These are phyloP conservation scores for Chironomus tepperi DNA, from an alignment of 1,140 invertebrate species.

Conservation along the genomic window DNA sequence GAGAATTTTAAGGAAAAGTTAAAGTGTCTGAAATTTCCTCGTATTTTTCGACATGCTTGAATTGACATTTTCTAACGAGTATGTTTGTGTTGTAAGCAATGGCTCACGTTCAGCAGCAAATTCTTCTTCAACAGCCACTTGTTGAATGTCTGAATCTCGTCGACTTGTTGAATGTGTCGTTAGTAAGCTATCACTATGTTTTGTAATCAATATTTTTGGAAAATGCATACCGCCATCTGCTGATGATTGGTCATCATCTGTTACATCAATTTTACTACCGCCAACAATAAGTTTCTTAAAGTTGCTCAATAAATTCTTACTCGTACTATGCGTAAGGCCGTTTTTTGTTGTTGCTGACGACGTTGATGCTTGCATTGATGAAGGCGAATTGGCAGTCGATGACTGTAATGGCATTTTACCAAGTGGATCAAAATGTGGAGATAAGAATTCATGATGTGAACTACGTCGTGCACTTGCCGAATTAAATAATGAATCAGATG, in stretches of 20 bases:
- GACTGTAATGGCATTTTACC: background rate
- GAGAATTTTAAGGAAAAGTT: background rate
- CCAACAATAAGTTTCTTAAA: background rate
- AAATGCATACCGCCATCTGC: background rate
- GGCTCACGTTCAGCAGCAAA: background rate
- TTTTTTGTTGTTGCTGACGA: background rate
- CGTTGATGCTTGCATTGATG: background rate
- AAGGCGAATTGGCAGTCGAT: background rate
- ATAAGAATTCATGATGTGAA: conserved; percentile 11
- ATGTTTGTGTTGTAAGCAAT: background rate
- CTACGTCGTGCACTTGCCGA: background rate
- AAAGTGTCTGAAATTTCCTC: conserved; percentile 16
- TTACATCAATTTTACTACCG: background rate
- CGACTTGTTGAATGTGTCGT: conserved; percentile 20
- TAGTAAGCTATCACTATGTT: background rate
- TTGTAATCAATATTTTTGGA: conserved; percentile 17
- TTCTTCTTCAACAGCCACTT: conserved; percentile 5
- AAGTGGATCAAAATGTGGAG: conserved; percentile 1
- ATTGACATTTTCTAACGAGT: conserved; percentile 15
- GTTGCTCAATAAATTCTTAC: background rate
- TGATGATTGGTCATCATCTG: background rate
- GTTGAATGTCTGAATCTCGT: conserved; percentile 18
- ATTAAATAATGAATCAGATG: conserved; percentile 4
- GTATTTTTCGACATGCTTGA: background rate
- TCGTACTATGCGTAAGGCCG: background rate